These are phyloP conservation scores for Oreonectes daqikongensis DNA, from an alignment of 2,797 vertebrate species.

Conservation along the genomic window DNA sequence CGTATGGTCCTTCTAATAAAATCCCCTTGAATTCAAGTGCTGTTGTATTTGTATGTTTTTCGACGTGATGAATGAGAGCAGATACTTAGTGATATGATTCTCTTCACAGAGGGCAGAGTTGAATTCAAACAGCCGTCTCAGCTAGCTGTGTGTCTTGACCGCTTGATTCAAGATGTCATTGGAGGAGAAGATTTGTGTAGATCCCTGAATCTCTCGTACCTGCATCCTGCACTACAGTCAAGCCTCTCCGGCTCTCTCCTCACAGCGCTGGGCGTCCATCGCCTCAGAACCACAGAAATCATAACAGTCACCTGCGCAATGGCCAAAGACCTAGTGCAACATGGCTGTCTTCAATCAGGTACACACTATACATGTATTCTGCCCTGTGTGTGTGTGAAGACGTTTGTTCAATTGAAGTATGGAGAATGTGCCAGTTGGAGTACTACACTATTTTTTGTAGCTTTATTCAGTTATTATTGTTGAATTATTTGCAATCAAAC, in stretches of 20 bases:
- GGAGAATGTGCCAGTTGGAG: too few species aligned
- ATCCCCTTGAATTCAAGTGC: neutral
- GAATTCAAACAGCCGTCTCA: conserved; percentile 80
- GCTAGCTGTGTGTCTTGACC: conserved; percentile 77
- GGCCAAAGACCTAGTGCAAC: conserved; percentile 72
- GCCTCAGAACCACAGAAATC: conserved; percentile 74
- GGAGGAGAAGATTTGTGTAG: conserved; percentile 71
- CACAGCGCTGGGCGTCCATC: conserved; percentile 74
- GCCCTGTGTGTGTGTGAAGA: too few species aligned
- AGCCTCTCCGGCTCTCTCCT: conserved; percentile 73
- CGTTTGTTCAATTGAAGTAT: too few species aligned
- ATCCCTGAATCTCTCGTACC: conserved; percentile 79
- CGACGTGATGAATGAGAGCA: neutral
- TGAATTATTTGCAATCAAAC: too few species aligned
- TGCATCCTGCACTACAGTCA: conserved; percentile 71
- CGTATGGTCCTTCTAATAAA: neutral
- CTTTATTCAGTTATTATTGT: too few species aligned
- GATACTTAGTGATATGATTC: neutral
- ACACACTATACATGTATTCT: neutral
- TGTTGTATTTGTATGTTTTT: neutral
- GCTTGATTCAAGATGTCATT: conserved; percentile 78
- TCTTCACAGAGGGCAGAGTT: conserved; percentile 67
- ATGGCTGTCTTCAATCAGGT: conserved; percentile 69
- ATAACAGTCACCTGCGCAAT: conserved; percentile 78
- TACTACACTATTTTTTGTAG: too few species aligned